These are phyloP conservation scores for Varecia variegata DNA, from an alignment of 2,797 vertebrate species.

Conservation along the genomic window DNA sequence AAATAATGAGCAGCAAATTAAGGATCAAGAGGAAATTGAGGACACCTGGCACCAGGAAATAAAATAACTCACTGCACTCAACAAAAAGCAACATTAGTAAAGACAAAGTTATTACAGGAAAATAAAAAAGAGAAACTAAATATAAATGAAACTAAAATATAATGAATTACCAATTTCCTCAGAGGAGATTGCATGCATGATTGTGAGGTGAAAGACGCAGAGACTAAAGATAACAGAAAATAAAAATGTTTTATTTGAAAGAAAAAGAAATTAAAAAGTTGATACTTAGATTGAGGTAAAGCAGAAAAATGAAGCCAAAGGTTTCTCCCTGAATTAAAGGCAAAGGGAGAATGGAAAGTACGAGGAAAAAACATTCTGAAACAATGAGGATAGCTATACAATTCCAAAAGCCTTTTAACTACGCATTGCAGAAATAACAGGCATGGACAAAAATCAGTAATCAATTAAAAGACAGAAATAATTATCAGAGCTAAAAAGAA, in stretches of 20 bases:
- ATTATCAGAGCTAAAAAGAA: background rate
- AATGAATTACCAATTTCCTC: background rate
- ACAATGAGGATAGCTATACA: background rate
- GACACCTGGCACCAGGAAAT: background rate
- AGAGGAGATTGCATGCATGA: background rate
- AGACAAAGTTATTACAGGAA: background rate
- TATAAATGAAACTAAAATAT: background rate
- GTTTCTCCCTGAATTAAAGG: background rate
- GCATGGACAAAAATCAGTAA: background rate
- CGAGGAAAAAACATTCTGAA: background rate
- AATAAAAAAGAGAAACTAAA: background rate
- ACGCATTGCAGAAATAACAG: background rate
- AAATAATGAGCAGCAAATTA: background rate
- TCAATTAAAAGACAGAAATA: background rate
- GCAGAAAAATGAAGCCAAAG: background rate
- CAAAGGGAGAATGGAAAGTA: background rate
- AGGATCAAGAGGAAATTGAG: background rate
- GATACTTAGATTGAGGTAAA: background rate
- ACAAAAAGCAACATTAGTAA: background rate
- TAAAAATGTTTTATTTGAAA: background rate
- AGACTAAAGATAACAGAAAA: background rate
- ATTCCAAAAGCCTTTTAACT: background rate
- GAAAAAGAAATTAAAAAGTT: background rate
- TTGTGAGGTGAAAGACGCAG: background rate
- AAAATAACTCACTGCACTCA: background rate